A percentile compares a stretch with the other conserved stretches of the same genome.
Evolutionary conservation across 2,797 vertebrate species (phyloP).

Genomic region (Falco columbarius): DNA sequence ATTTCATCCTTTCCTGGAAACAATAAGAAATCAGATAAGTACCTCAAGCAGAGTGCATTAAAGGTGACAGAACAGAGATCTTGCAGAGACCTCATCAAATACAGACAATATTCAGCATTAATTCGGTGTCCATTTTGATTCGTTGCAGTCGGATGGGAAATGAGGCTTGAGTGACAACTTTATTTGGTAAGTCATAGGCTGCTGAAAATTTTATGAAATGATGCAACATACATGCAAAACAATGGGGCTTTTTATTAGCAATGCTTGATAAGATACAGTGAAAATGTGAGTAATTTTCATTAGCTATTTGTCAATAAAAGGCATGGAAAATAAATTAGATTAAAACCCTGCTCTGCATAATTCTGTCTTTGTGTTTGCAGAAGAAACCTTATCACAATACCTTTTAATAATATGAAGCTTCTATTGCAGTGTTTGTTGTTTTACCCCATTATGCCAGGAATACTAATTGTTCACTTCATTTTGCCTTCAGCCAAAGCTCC

Average conservation of each 20-base stretch:
- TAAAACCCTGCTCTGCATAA: conserved; percentile 50
- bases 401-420: conserved; percentile 53
- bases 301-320: conserved; percentile 72
- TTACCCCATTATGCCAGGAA: conserved; percentile 39
- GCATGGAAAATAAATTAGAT: conserved; percentile 69
- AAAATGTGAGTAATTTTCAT: conserved; percentile 70
- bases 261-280: conserved; percentile 50
- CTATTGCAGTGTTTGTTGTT: conserved; percentile 32
- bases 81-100: conserved; percentile 69
- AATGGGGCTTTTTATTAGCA: conserved; percentile 65
- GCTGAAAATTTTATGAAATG: conserved; percentile 75
- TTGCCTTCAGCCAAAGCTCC: conserved; percentile 37
- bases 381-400: conserved; percentile 49
- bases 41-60: conserved; percentile 75
- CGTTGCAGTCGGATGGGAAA: conserved; percentile 53
- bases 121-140: conserved; percentile 72
- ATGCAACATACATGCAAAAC: conserved; percentile 56
- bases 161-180: conserved; percentile 78
- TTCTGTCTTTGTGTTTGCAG: conserved; percentile 59
- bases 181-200: conserved; percentile 72
- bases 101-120: conserved; percentile 73
- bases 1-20: conserved; percentile 81
- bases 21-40: conserved; percentile 79
- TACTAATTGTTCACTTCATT: conserved; percentile 36
- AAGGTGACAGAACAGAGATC: conserved; percentile 75